Conservation (phyloP, 2,888 invertebrate genomes). For the Drosophila paramelanica region DNA sequence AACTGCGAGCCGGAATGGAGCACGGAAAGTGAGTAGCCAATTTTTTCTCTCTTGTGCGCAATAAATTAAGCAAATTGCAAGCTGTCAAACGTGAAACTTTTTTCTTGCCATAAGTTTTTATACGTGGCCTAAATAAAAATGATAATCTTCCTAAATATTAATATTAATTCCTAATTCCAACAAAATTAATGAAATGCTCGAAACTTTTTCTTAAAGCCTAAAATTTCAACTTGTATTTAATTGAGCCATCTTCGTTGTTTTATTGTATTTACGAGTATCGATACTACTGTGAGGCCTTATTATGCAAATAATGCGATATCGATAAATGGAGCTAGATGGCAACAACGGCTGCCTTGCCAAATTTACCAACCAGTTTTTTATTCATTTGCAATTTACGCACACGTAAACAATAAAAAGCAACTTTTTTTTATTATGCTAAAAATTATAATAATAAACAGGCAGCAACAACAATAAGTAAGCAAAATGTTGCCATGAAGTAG, state of each 20-base stretch:
- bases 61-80: constrained; percentile 70
- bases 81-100: constrained; percentile 45
- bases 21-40: constrained; percentile 86
- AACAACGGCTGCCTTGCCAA: constrained; percentile 2
- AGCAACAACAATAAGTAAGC: constrained; percentile 8
- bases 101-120: no score
- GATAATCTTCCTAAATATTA: no score
- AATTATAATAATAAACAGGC: constrained; percentile 51
- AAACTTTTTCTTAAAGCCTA: no score
- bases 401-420: constrained; percentile 56
- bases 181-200: no score
- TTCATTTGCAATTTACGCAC: constrained; percentile 39
- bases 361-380: constrained; percentile 19
- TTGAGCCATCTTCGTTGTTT: neutral
- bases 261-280: neutral
- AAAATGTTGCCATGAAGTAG: constrained; percentile 44
- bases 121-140: no score
- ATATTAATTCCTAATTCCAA: no score
- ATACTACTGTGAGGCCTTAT: neutral
- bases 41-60: constrained; percentile 24
- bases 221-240: no score
- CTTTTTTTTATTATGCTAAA: constrained; percentile 30
- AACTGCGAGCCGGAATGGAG: constrained; percentile 90
- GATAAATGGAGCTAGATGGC: neutral
- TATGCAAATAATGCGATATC: neutral